These are phyloP conservation scores for Centropus bengalensis DNA, from an alignment of 2,113 vertebrate species.

Conservation along the genomic window DNA sequence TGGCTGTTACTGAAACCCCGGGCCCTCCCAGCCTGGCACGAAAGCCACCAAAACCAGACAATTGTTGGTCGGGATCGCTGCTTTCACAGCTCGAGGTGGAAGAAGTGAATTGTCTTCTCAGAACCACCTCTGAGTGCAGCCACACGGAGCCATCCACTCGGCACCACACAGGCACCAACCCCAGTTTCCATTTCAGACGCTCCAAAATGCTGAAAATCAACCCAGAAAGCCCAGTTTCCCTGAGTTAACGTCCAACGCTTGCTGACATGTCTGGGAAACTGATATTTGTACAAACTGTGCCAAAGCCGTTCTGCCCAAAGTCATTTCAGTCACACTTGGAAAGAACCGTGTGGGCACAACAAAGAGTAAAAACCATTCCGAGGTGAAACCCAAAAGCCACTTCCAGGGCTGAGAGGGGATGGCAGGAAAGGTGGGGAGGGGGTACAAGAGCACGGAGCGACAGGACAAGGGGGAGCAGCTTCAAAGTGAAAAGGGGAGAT, in stretches of 20 bases:
- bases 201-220: not conserved
- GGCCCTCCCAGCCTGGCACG: not conserved
- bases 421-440: no score
- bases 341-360: not conserved
- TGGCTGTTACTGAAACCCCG: not conserved
- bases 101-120: not conserved
- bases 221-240: not conserved
- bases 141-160: not conserved
- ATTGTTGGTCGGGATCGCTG: not conserved
- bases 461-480: no score
- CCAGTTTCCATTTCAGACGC: conserved; percentile 40
- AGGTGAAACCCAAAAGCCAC: not conserved
- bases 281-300: not conserved
- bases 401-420: no score
- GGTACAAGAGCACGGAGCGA: no score
- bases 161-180: not conserved
- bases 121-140: not conserved
- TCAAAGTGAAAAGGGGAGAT: no score
- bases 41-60: not conserved
- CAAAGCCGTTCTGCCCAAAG: not conserved
- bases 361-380: not conserved
- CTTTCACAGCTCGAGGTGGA: not conserved
- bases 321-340: not conserved
- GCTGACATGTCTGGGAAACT: conserved; percentile 46
- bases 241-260: not conserved